Percentiles rank a stretch among this genome's conserved stretches.
Evolutionary conservation across 2,797 vertebrate species (phyloP).

Genomic region (Arnoldichthys spilopterus): DNA sequence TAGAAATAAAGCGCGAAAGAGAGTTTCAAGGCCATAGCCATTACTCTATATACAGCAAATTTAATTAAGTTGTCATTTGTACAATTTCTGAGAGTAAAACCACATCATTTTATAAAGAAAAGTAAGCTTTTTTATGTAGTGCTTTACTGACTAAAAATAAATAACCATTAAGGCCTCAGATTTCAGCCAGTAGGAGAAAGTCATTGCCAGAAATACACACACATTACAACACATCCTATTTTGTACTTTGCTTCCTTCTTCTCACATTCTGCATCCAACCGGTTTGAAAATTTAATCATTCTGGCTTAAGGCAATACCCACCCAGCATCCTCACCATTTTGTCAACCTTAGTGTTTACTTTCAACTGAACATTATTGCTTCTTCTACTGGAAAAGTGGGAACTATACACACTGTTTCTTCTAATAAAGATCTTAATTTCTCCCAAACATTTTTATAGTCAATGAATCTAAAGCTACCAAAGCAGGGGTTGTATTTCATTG

Average conservation of each 20-base stretch:
- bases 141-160: conserved; percentile 4
- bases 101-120: not conserved
- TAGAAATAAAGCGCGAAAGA: not conserved
- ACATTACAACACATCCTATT: conserved; percentile 21
- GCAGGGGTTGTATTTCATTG: too few species aligned
- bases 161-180: conserved; percentile 8
- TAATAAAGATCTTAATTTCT: conserved; percentile 28
- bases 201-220: conserved; percentile 16
- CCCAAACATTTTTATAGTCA: not conserved
- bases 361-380: conserved; percentile 46
- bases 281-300: conserved; percentile 35
- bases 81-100: conserved; percentile 22
- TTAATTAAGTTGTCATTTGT: not conserved
- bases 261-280: conserved; percentile 9
- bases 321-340: conserved; percentile 29
- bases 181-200: conserved; percentile 24
- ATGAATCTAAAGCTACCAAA: not conserved
- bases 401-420: conserved; percentile 3
- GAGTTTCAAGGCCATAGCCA: not conserved
- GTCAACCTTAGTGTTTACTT: conserved; percentile 22
- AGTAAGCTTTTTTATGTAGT: not conserved
- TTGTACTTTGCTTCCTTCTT: conserved; percentile 19
- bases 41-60: not conserved
- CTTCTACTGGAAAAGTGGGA: not conserved
- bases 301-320: conserved; percentile 42